phyloP scores from a whole-genome alignment of 2,797 vertebrate genomes.

The Pseudochirops cupreus region DNA sequence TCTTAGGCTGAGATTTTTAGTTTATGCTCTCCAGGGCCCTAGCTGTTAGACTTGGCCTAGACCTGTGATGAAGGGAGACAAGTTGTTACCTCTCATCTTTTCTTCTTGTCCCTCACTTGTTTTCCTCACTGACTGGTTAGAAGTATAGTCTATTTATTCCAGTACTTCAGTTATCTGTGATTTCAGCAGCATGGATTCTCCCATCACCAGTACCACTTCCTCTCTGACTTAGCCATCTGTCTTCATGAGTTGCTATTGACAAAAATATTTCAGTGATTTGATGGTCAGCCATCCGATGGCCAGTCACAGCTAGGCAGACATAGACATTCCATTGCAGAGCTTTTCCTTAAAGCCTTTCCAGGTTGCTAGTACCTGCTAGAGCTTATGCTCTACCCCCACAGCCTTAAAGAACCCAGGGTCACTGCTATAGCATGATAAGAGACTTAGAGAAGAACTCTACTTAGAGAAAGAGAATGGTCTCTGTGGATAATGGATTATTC shows the following conservation, averaged over 20 bases:
- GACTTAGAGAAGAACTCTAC: neutral
- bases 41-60: neutral
- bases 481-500: neutral
- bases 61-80: accelerated
- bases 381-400: neutral
- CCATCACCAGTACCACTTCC: neutral
- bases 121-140: slow-evolving; percentile 26
- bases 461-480: neutral
- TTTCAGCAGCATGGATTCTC: neutral
- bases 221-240: neutral
- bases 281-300: neutral
- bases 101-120: neutral
- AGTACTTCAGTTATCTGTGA: neutral
- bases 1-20: neutral
- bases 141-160: neutral
- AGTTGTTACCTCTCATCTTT: neutral
- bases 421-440: neutral
- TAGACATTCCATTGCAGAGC: neutral
- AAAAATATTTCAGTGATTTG: neutral
- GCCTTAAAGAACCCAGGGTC: neutral
- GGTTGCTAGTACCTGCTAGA: neutral
- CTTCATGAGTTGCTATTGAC: neutral
- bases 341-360: neutral
- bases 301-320: neutral
- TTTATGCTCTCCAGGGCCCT: accelerated